Percentiles rank a stretch among this genome's conserved stretches.
Evolutionary conservation across 1,140 invertebrate species (phyloP).

Genomic region (Eubasilissa regina): DNA sequence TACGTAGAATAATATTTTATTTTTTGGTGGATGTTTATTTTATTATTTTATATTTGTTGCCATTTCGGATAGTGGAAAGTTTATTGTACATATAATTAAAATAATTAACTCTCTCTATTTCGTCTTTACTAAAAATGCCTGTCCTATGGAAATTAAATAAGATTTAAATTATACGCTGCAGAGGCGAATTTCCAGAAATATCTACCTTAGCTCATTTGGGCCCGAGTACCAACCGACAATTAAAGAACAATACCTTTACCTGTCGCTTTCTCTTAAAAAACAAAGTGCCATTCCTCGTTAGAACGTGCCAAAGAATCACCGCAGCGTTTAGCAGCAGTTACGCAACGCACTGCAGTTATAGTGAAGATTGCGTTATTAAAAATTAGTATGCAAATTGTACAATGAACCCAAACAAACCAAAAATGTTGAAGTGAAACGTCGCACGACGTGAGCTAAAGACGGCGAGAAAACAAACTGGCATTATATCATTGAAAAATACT

Average conservation of each 20-base stretch:
- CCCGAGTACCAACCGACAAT: no score
- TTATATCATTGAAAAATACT: background rate
- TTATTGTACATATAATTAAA: no score
- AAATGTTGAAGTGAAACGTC: slow-evolving; percentile 25
- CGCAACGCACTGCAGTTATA: slow-evolving; percentile 28
- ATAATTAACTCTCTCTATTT: no score
- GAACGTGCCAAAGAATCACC: background rate
- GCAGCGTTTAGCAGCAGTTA: background rate
- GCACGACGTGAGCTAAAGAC: background rate
- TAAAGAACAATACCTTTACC: background rate
- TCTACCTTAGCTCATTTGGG: no score
- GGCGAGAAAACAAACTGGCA: background rate
- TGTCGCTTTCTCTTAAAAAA: background rate
- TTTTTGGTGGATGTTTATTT: no score
- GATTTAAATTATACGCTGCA: no score
- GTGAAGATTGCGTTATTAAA: slow-evolving; percentile 32
- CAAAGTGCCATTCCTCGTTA: slow-evolving; percentile 24
- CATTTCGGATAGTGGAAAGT: no score
- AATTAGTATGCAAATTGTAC: slow-evolving; percentile 42
- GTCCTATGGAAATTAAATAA: no score
- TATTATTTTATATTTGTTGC: no score
- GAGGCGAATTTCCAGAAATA: no score
- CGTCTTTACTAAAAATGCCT: no score
- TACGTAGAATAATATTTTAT: no score
- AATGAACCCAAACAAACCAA: slow-evolving; percentile 38